phyloP scores from a whole-genome alignment of 2,888 invertebrate genomes.

The Dromius quadrimaculatus region DNA sequence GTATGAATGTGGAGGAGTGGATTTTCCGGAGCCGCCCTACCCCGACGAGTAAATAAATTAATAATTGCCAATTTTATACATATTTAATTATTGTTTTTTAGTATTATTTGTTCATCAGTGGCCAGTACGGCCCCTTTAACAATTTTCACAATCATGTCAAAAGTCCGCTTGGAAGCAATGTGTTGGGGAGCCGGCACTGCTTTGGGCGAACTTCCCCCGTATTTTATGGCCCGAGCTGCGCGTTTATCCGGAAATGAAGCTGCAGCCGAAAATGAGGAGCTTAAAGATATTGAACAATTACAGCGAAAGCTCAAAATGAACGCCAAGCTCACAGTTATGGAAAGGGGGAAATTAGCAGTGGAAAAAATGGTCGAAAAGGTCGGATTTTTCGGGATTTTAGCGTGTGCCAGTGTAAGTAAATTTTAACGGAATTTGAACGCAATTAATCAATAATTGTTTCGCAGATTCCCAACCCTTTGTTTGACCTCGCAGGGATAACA shows the following conservation, averaged over 20 bases:
- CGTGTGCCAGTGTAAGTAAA: slow-evolving; percentile 88
- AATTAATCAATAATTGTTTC: slow-evolving; percentile 55
- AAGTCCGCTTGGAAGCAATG: slow-evolving; percentile 95
- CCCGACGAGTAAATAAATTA: slow-evolving; percentile 87
- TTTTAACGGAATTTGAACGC: slow-evolving; percentile 18
- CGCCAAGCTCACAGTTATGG: slow-evolving; percentile 74
- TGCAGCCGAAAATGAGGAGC: slow-evolving; percentile 74
- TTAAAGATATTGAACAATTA: slow-evolving; percentile 80
- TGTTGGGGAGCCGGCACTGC: slow-evolving; percentile 99
- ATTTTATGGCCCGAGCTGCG: slow-evolving; percentile 99
- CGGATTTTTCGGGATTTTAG: slow-evolving; percentile 95
- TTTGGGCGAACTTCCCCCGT: slow-evolving; percentile 98
- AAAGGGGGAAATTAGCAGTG: slow-evolving; percentile 86
- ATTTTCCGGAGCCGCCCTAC: slow-evolving; percentile 98
- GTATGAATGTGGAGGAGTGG: slow-evolving; percentile 93
- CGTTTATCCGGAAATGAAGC: slow-evolving; percentile 75
- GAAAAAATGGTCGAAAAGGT: slow-evolving; percentile 92
- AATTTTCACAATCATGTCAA: slow-evolving; percentile 94
- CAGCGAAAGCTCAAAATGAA: slow-evolving; percentile 73
- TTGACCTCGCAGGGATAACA: slow-evolving; percentile 98
- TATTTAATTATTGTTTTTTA: slow-evolving; percentile 65
- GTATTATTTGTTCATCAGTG: slow-evolving; percentile 91
- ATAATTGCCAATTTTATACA: slow-evolving; percentile 18
- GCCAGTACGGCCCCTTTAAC: slow-evolving; percentile 77
- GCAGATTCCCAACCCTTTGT: slow-evolving; percentile 98